Percentiles rank a stretch among this genome's conserved stretches.
Evolutionary conservation across 2,797 vertebrate species (phyloP).

Genomic region (Percopsis omiscomaycus): DNA sequence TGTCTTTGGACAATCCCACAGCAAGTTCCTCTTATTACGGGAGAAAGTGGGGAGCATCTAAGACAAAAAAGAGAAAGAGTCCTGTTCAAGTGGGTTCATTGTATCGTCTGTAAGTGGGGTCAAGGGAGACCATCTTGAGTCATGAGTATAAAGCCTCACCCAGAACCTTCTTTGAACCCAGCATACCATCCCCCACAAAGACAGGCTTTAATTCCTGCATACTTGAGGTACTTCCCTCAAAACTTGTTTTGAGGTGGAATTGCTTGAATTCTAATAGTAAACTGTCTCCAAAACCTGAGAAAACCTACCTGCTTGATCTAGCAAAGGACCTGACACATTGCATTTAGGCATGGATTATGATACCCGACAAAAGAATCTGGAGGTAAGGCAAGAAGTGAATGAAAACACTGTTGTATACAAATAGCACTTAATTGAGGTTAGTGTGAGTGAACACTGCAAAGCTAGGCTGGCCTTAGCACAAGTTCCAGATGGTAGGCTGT

Average conservation of each 20-base stretch:
- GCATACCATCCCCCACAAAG: conserved; percentile 59
- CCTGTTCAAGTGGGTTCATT: conserved; percentile 65
- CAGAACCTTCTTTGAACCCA: conserved; percentile 47
- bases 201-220: conserved; percentile 58
- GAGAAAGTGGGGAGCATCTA: conserved; percentile 37
- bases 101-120: conserved; percentile 73
- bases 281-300: conserved; percentile 33
- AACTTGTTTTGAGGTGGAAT: conserved; percentile 58
- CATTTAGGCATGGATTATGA: conserved; percentile 22
- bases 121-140: conserved; percentile 64
- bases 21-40: conserved; percentile 7
- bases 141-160: conserved; percentile 48
- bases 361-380: conserved; percentile 35
- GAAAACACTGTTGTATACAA: conserved; percentile 67
- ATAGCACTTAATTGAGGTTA: conserved; percentile 78
- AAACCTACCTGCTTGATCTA: background rate
- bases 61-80: conserved; percentile 51
- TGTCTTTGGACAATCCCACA: too few species aligned
- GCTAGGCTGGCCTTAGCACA: conserved; percentile 62
- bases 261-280: conserved; percentile 61
- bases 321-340: background rate
- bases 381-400: conserved; percentile 54
- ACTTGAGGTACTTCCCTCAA: conserved; percentile 55
- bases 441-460: conserved; percentile 68
- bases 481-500: conserved; percentile 82